Evolutionary conservation across 2,888 invertebrate species (phyloP), one percentile per base, ranked within the genome.

Genomic region (Reticulitermes lucifugus): DNA sequence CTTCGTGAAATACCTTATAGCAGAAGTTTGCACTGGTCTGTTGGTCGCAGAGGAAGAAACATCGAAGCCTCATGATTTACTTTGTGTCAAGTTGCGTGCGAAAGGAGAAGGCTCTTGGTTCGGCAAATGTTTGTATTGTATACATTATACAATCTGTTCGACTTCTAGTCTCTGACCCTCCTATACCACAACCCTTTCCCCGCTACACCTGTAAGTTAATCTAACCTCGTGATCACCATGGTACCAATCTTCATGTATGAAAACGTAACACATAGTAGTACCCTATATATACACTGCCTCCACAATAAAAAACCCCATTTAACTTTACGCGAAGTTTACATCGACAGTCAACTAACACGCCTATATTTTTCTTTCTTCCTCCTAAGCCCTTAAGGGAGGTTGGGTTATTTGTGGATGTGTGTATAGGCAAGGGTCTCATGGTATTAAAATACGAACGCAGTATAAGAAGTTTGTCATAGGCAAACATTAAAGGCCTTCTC

Each of bases 371-470:
- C 25, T 25, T 65, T 65, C 25, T 65, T 6, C 65, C n/a, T 65
- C 9, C 2, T 1, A 7, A 65, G 6, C 65, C 65, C 65, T 25
- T 65, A 25, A 65, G n/a, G n/a, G 9, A n/a, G 25, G n/a, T 25
- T 9, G 18, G 41, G 35, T n/a, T 25, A 35, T 14, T 41, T 29
- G 41, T 41, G 29, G 35, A 73, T 41, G 35, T 73, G 73, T 73
- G 41, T 73, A 35, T 41, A 41, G 73, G 73, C 18, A 7, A 2
- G 10, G 41, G 29, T 41, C 73, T 73, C 73, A 73, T 73, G 73
- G 41, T 73, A 73, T 73, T 73, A 73, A 73, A 73, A 73, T 73
- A 73, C 41, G 73, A 41, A 73, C 35, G 73, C 41, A 73, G 41
- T 73, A 73, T 73, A 73, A 73, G 41, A 73, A 73, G 73, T 73